Percentiles rank a stretch among this genome's conserved stretches.
phyloP scores from a whole-genome alignment of 2,888 invertebrate species.

The Campoplex capitator region DNA sequence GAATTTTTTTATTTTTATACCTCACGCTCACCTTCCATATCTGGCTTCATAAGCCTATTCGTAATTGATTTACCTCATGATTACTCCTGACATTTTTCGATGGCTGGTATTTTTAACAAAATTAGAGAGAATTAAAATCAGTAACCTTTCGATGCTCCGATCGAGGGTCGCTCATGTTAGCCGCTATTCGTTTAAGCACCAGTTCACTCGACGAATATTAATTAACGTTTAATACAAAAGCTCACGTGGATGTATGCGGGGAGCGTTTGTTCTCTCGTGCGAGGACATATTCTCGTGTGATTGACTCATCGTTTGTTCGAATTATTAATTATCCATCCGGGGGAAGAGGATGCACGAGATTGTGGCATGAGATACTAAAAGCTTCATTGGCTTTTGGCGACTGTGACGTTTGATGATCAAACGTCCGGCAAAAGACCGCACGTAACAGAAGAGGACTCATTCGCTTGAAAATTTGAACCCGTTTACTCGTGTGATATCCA shows the following conservation, averaged over 20 bases:
- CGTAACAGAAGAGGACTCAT: conserved; percentile 22
- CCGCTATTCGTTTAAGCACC: neutral
- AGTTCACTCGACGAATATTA: conserved; percentile 38
- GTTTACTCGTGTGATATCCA: conserved; percentile 53
- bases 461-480: conserved; percentile 54
- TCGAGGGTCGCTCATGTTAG: neutral
- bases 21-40: neutral
- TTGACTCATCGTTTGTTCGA: conserved; percentile 59
- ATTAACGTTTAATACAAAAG: conserved; percentile 53
- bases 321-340: conserved; percentile 60
- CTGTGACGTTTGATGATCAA: conserved; percentile 60
- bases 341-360: conserved; percentile 3
- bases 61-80: neutral
- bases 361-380: conserved; percentile 49
- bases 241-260: conserved; percentile 14
- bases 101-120: neutral
- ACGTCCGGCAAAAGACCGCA: conserved; percentile 52
- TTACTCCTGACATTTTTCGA: neutral
- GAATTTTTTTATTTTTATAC: neutral
- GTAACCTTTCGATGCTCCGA: neutral
- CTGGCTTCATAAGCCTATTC: neutral
- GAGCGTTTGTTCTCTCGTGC: conserved; percentile 28
- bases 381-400: conserved; percentile 50
- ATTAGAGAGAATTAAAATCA: neutral
- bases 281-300: conserved; percentile 39